Conservation (phyloP, 2,888 invertebrate genomes). For the Diplolepis rosae region DNA sequence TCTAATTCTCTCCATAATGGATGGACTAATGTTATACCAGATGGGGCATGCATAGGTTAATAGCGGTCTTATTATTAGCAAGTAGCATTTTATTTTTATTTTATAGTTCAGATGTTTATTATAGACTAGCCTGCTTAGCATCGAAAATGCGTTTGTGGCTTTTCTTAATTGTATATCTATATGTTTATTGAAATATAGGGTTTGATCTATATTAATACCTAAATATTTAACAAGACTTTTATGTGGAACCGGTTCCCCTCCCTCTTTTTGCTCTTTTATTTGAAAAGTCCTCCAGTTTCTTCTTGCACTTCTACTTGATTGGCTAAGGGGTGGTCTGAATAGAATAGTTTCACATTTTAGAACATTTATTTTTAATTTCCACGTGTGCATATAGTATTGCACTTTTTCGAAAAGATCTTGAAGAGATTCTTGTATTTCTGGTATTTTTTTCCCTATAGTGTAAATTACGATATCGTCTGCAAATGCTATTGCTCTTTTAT, state of each 20-base stretch:
- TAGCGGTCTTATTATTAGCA: slow-evolving; percentile 30
- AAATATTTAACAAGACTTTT: slow-evolving; percentile 28
- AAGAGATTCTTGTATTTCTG: slow-evolving; percentile 15
- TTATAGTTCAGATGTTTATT: neutral
- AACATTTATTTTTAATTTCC: slow-evolving; percentile 38
- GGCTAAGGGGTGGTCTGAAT: slow-evolving; percentile 19
- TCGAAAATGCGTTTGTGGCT: slow-evolving; percentile 32
- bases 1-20: slow-evolving; percentile 31
- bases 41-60: slow-evolving; percentile 30
- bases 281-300: slow-evolving; percentile 19
- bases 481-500: slow-evolving; percentile 12
- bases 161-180: slow-evolving; percentile 23
- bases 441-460: neutral
- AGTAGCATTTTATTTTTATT: slow-evolving; percentile 32
- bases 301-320: neutral
- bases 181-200: slow-evolving; percentile 25
- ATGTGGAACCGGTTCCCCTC: slow-evolving; percentile 23
- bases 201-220: slow-evolving; percentile 5
- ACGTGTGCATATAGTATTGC: slow-evolving; percentile 16
- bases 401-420: slow-evolving; percentile 29
- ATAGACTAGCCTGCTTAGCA: slow-evolving; percentile 9
- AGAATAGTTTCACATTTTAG: slow-evolving; percentile 40
- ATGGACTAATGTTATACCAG: slow-evolving; percentile 27
- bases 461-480: slow-evolving; percentile 6
- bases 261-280: slow-evolving; percentile 20